Percentiles rank a stretch among this genome's conserved stretches.
Evolutionary conservation across 2,113 vertebrate genomes (phyloP).

Genomic region (Sebastes fasciatus): DNA sequence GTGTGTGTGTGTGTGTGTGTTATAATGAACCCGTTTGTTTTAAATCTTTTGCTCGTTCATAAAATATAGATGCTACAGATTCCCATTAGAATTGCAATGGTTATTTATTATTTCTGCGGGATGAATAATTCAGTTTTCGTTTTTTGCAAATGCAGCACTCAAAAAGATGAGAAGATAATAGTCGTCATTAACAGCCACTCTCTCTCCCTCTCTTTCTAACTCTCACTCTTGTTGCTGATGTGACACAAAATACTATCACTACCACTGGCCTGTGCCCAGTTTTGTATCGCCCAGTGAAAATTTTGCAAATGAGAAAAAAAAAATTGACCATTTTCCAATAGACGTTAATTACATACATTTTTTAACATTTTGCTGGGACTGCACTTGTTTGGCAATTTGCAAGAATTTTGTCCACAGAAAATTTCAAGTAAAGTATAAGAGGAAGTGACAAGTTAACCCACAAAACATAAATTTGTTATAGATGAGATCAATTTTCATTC

Average conservation of each 20-base stretch:
- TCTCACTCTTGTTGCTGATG: conserved; percentile 29
- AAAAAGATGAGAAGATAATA: conserved; percentile 55
- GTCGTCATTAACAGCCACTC: conserved; percentile 49
- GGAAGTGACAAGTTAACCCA: background rate
- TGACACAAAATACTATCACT: conserved; percentile 38
- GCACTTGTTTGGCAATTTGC: conserved; percentile 1
- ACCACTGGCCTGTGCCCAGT: conserved; percentile 4
- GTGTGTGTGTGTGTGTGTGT: conserved; percentile 31
- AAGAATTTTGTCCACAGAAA: background rate
- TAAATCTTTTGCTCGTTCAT: conserved; percentile 67
- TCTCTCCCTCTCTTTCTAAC: background rate
- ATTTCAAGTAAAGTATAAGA: background rate
- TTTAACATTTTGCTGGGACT: conserved; percentile 2
- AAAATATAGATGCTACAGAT: conserved; percentile 71
- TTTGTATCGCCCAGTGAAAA: conserved; percentile 4
- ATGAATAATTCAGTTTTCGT: conserved; percentile 68
- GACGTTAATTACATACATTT: background rate
- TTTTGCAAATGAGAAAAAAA: conserved; percentile 15
- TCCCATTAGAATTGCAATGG: conserved; percentile 53
- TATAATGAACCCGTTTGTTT: conserved; percentile 62
- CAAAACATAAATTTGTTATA: background rate
- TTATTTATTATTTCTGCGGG: conserved; percentile 70
- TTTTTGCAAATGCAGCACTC: conserved; percentile 63
- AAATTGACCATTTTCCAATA: background rate
- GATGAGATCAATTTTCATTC: background rate